Percentiles rank a stretch among this genome's conserved stretches.
Evolutionary conservation across 2,797 vertebrate genomes (phyloP).

Genomic region (Tiaroga cobitis): DNA sequence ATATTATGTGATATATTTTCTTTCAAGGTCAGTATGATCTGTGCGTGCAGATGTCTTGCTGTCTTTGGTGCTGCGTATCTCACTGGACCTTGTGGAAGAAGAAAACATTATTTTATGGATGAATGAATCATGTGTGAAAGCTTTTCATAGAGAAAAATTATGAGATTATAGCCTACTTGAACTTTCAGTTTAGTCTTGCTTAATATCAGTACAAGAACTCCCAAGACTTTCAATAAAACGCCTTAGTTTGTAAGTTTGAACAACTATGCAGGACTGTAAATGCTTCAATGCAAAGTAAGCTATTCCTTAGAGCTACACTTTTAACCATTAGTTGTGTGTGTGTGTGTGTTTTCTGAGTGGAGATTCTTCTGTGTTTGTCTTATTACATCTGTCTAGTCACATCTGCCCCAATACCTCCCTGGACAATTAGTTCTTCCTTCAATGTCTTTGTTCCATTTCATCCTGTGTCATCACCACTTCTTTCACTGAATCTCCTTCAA

Average conservation of each 20-base stretch:
- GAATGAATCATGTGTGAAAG: constrained; percentile 52
- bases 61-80: constrained; percentile 79
- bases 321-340: constrained; percentile 63
- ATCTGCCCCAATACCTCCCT: constrained; percentile 70
- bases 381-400: constrained; percentile 37
- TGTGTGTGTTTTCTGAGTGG: constrained; percentile 47
- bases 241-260: constrained; percentile 80
- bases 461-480: neutral
- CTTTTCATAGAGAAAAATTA: constrained; percentile 57
- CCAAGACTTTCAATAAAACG: constrained; percentile 73
- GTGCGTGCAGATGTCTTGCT: constrained; percentile 61
- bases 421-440: constrained; percentile 71
- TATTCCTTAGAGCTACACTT: constrained; percentile 74
- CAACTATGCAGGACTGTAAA: constrained; percentile 84
- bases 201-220: constrained; percentile 67
- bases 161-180: constrained; percentile 81
- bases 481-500: neutral
- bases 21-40: constrained; percentile 68
- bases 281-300: constrained; percentile 79
- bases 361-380: constrained; percentile 44
- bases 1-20: constrained; percentile 71
- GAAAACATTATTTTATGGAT: constrained; percentile 62
- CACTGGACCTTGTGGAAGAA: constrained; percentile 81
- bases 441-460: constrained; percentile 30
- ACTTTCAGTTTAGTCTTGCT: constrained; percentile 69